Evolutionary conservation across 30 jellyfish, hydroid and myxozoan species (phyloP).

Genomic region (Pseudorhiza aurosa): DNA sequence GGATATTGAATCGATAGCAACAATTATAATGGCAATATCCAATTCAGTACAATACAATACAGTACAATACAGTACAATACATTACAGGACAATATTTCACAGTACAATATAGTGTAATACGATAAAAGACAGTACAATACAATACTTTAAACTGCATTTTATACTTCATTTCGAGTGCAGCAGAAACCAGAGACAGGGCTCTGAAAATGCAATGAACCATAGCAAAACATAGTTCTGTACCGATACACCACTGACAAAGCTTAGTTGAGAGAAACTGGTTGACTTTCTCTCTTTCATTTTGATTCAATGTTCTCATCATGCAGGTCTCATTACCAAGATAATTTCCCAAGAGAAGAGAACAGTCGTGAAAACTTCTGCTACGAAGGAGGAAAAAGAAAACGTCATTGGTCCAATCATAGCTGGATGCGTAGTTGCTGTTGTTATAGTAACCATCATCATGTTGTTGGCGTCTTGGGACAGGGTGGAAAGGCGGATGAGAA

Average conservation of each 20-base stretch:
- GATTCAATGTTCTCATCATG: too few relatives aligned
- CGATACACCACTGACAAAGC: too few relatives aligned
- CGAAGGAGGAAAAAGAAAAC: conserved; percentile 48
- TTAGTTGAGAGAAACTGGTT: too few relatives aligned
- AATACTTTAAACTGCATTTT: neutral
- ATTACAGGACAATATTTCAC: neutral
- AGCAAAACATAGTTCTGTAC: too few relatives aligned
- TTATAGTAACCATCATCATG: conserved; percentile 61
- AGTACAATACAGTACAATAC: neutral
- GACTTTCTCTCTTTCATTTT: neutral
- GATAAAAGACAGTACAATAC: neutral
- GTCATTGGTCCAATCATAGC: conserved; percentile 79
- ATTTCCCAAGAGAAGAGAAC: conserved; percentile 6
- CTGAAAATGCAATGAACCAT: too few relatives aligned
- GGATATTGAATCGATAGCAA: too few relatives aligned
- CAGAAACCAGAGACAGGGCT: too few relatives aligned
- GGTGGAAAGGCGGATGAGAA: conserved; percentile 73
- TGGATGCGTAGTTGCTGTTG: conserved; percentile 73
- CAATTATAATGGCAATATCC: neutral
- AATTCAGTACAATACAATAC: neutral
- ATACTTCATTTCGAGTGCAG: too few relatives aligned
- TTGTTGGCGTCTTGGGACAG: conserved; percentile 96
- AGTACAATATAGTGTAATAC: neutral
- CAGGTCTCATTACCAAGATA: conserved; percentile 45
- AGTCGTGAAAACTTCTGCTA: neutral